A percentile compares a stretch with the other conserved stretches of the same genome.
Conservation (phyloP, 1,140 invertebrate species). For the Goniozus legneri region DNA sequence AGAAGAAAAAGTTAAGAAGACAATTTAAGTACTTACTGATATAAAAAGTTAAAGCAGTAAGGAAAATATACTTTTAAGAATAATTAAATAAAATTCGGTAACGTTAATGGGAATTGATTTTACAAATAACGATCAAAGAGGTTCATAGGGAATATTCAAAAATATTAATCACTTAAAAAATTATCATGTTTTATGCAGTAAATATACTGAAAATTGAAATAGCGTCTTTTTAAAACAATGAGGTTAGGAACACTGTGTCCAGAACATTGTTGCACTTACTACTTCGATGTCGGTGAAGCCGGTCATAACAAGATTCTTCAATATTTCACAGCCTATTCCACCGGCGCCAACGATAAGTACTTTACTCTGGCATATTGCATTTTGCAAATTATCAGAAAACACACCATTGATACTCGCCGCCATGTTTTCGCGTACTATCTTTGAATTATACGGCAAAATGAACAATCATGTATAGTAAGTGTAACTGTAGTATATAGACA, state of each 20-base stretch:
- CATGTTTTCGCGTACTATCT: slow-evolving; percentile 49
- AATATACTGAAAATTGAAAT: no score
- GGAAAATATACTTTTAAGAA: no score
- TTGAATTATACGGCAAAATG: no score
- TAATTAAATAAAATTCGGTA: no score
- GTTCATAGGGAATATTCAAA: no score
- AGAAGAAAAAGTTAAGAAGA: background rate
- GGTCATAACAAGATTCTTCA: slow-evolving; percentile 95
- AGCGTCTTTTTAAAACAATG: no score
- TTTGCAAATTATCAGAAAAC: slow-evolving; percentile 58
- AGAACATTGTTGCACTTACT: slow-evolving; percentile 60
- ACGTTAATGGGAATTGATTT: no score
- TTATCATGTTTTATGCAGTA: no score
- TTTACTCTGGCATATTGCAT: slow-evolving; percentile 52
- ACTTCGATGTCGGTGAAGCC: slow-evolving; percentile 94
- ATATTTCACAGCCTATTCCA: slow-evolving; percentile 97
- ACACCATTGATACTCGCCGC: slow-evolving; percentile 63
- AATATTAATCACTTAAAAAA: background rate
- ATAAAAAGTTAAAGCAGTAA: background rate
- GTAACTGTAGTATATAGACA: no score
- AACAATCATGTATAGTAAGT: no score
- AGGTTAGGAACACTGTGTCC: no score
- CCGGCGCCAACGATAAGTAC: slow-evolving; percentile 95
- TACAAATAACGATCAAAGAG: background rate
- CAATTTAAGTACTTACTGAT: background rate